These are phyloP conservation scores for Leptura quadrifasciata DNA, from an alignment of 2,888 invertebrate species.

Conservation along the genomic window DNA sequence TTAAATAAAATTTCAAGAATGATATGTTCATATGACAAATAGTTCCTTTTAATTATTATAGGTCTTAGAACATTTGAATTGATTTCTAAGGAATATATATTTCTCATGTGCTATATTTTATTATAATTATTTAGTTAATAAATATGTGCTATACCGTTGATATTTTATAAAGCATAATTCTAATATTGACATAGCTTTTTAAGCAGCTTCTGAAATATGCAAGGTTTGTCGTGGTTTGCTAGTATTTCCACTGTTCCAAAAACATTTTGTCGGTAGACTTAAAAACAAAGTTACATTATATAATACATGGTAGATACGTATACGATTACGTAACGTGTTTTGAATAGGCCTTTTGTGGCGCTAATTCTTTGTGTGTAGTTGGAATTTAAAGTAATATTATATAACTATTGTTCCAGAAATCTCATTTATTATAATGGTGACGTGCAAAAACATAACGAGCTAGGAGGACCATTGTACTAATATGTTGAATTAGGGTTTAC, in stretches of 20 bases:
- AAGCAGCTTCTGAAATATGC: not conserved
- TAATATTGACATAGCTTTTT: too few relatives aligned
- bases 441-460: conserved; percentile 23
- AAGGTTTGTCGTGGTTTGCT: not conserved
- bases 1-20: too few relatives aligned
- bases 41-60: too few relatives aligned
- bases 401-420: conserved; percentile 3
- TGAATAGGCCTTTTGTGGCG: conserved; percentile 1
- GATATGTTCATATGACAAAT: too few relatives aligned
- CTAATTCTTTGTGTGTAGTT: conserved; percentile 20
- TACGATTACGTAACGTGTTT: not conserved
- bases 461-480: conserved; percentile 21
- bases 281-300: not conserved
- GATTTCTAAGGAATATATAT: too few relatives aligned
- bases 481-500: conserved; percentile 21
- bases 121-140: too few relatives aligned
- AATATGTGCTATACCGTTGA: too few relatives aligned
- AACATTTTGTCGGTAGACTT: not conserved
- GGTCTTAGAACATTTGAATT: too few relatives aligned
- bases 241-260: not conserved
- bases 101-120: too few relatives aligned
- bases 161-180: too few relatives aligned
- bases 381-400: conserved; percentile 16
- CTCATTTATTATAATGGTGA: conserved; percentile 20
- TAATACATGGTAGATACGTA: conserved; percentile 4